These are phyloP conservation scores for Porites evermanni DNA, from an alignment of 92 coral and sea anemone genomes.

Conservation along the genomic window DNA sequence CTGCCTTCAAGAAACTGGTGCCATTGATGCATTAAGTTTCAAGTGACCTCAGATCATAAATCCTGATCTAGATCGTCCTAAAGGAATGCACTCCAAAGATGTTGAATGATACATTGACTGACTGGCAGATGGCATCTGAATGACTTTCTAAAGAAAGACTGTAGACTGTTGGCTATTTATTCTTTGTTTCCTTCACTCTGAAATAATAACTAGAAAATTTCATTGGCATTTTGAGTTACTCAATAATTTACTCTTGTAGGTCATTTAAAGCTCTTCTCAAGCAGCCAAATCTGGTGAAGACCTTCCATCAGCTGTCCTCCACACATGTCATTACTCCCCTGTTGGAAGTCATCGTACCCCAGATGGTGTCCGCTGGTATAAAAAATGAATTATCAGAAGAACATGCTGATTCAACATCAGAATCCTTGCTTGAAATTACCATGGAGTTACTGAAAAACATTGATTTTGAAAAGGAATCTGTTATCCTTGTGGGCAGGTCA, in stretches of 20 bases:
- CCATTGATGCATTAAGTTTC: too few species aligned
- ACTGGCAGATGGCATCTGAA: too few species aligned
- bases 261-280: conserved; percentile 69
- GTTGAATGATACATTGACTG: too few species aligned
- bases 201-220: not conserved
- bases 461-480: conserved; percentile 54
- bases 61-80: too few species aligned
- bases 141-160: too few species aligned
- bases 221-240: not conserved
- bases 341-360: conserved; percentile 75
- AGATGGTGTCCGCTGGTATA: conserved; percentile 63
- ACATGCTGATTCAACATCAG: not conserved
- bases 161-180: too few species aligned
- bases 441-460: conserved; percentile 43
- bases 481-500: conserved; percentile 52
- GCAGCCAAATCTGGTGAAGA: conserved; percentile 63
- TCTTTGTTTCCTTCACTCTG: too few species aligned
- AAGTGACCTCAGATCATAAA: too few species aligned
- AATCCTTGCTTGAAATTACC: conserved; percentile 24
- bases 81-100: too few species aligned
- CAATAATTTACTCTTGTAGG: conserved; percentile 28
- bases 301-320: conserved; percentile 58
- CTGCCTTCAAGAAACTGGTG: too few species aligned
- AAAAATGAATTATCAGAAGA: conserved; percentile 42
- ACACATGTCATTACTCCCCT: conserved; percentile 71